Base-by-base conservation (phyloP, 2,113 vertebrate species). In the Hiodon tergisus region DNA sequence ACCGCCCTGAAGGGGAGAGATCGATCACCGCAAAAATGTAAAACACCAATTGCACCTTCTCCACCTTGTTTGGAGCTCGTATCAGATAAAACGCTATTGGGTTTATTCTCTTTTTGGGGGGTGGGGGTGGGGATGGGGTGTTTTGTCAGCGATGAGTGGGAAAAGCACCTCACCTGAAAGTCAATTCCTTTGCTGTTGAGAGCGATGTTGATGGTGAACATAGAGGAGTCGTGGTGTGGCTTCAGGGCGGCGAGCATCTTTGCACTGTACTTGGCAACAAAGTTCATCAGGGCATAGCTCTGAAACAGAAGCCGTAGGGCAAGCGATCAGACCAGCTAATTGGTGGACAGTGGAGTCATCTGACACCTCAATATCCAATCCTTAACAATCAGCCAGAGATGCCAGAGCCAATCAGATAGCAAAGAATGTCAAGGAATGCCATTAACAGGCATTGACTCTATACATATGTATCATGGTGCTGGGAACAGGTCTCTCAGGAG, bases 191-290 rank as follows among this genome's bases (percentile, higher is more conserved):
- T 94, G 73, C 87, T 95, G 84, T 98, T 98, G 72, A 99, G 94
- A 3, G 97, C 96, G 0, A 98, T 94, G 82, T 98, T 98, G 81
- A 99, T 98, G 0, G 97, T 98, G 86, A 99, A 96, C 0, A 96
- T 98, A 8, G 96, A 99, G 11, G 96, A 93, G 71, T 99, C 97
- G 0, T 98, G 96, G 80, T 97, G 95, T 63, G 95, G 96, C 68
- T 90, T 93, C 54, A 98, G 85, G 0, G 90, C 95, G 0, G 94
- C 82, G 0, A 98, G 95, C 80, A 95, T 91, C 0, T 83, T 87
- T 2, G 96, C 94, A 0, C 94, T 97, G 62, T 98, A 97, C 84
- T 97, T 99, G 4, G 98, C 95, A 9, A 98, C 95, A 76, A 99
- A 98, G 88, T 98, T 98, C 89, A 98, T 86, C 2, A 98, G 2